Evolutionary conservation across 2,888 invertebrate species (phyloP).

Genomic region (Aradus depressus): DNA sequence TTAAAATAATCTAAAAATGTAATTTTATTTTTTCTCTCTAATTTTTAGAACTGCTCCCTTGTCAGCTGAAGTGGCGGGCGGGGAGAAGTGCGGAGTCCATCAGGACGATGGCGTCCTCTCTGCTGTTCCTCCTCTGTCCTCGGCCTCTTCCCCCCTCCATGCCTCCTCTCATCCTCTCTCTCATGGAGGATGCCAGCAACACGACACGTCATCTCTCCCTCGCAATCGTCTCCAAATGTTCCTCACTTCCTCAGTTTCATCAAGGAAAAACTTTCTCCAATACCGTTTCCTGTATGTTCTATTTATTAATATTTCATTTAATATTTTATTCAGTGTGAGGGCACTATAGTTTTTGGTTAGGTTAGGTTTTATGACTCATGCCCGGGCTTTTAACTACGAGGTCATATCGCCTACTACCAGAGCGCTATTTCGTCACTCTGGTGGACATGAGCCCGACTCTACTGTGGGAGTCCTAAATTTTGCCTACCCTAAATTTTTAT

Average conservation of each 20-base stretch:
- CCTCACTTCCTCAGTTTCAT: slow-evolving; percentile 3
- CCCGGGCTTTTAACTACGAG: too few species aligned
- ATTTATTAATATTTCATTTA: too few species aligned
- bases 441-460: too few species aligned
- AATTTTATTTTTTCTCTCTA: slow-evolving; percentile 2
- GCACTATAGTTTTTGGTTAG: too few species aligned
- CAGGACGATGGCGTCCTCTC: slow-evolving; percentile 61
- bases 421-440: too few species aligned
- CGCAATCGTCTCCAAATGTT: slow-evolving; percentile 38
- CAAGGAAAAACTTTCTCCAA: slow-evolving; percentile 45
- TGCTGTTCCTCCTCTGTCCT: slow-evolving; percentile 38
- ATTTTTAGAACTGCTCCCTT: slow-evolving; percentile 50
- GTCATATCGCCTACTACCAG: too few species aligned
- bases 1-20: not conserved
- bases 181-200: slow-evolving; percentile 52
- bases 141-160: slow-evolving; percentile 10
- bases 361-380: too few species aligned
- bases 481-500: too few species aligned
- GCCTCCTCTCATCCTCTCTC: slow-evolving; percentile 45
- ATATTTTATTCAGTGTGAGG: too few species aligned
- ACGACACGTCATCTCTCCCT: slow-evolving; percentile 50
- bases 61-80: slow-evolving; percentile 65
- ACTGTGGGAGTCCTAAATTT: too few species aligned
- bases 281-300: slow-evolving; percentile 51
- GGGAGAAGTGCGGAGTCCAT: slow-evolving; percentile 67